Conservation (phyloP, 2,113 vertebrate species). For the Hypocryptadius cinnamomeus region DNA sequence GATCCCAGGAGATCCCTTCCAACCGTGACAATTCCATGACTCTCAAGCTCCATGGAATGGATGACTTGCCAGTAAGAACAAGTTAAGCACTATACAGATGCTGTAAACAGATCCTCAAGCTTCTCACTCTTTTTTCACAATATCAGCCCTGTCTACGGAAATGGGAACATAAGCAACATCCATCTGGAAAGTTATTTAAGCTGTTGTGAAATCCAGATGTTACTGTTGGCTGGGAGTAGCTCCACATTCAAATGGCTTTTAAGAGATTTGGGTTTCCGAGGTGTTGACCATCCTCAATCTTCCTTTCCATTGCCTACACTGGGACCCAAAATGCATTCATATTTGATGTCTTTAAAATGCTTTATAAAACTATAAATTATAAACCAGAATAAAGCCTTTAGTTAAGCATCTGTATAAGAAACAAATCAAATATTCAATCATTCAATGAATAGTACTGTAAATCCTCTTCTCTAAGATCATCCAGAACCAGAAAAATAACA, state of each 20-base stretch:
- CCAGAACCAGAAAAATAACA: not conserved
- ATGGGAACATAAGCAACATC: not conserved
- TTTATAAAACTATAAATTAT: not conserved
- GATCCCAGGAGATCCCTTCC: not conserved
- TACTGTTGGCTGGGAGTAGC: not conserved
- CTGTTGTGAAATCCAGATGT: not conserved
- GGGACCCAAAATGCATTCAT: not conserved
- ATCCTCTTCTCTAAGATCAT: not conserved
- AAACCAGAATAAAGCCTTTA: not conserved
- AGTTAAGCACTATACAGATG: not conserved
- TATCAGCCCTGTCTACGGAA: not conserved
- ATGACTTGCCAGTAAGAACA: not conserved
- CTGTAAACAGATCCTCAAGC: not conserved
- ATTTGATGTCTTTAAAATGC: not conserved
- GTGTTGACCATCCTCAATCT: not conserved
- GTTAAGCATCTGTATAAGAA: not conserved
- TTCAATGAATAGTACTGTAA: not conserved
- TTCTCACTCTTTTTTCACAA: not conserved
- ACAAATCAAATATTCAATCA: not conserved
- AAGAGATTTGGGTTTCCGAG: not conserved
- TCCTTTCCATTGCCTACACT: not conserved
- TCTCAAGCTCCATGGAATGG: not conserved
- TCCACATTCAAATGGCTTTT: not conserved
- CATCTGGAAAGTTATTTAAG: not conserved
- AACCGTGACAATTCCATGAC: not conserved